A percentile compares a stretch with the other conserved stretches of the same genome.
Conservation (phyloP, 2,888 invertebrate species). For the Matsumyia berberina region DNA sequence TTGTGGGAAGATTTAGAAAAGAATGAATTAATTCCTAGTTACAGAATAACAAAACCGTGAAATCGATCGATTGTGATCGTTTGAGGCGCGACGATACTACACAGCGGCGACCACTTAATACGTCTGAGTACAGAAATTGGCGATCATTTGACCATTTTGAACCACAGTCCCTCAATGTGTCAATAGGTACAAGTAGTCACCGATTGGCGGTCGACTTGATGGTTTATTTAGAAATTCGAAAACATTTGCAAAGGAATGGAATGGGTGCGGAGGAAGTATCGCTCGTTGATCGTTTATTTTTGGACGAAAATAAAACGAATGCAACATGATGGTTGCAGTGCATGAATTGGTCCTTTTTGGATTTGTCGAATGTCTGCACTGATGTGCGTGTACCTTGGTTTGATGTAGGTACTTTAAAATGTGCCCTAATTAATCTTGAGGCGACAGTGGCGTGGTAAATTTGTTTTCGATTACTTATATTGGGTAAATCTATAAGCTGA, state of each 20-base stretch:
- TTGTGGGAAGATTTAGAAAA: slow-evolving; percentile 63
- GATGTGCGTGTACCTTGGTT: slow-evolving; percentile 66
- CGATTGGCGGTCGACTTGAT: slow-evolving; percentile 39
- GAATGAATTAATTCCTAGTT: slow-evolving; percentile 56
- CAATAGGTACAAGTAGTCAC: slow-evolving; percentile 65
- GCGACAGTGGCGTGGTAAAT: slow-evolving; percentile 53
- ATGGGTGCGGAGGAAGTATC: slow-evolving; percentile 49
- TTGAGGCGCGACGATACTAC: slow-evolving; percentile 32
- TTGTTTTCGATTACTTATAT: too few relatives aligned
- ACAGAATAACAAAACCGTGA: slow-evolving; percentile 42
- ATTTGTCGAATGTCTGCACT: slow-evolving; percentile 53
- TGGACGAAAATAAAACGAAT: slow-evolving; percentile 55
- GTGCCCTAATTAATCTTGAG: slow-evolving; percentile 62
- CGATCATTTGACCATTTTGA: slow-evolving; percentile 65
- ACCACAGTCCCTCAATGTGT: slow-evolving; percentile 70
- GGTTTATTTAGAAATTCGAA: slow-evolving; percentile 58
- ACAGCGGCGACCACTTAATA: slow-evolving; percentile 31
- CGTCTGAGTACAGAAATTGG: slow-evolving; percentile 43
- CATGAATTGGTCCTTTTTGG: slow-evolving; percentile 59
- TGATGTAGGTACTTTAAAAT: slow-evolving; percentile 39
- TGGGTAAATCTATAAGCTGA: too few relatives aligned
- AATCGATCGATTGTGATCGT: slow-evolving; percentile 59
- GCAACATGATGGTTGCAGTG: slow-evolving; percentile 32
- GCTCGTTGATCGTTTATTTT: slow-evolving; percentile 54
- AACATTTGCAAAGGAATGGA: slow-evolving; percentile 29